Conservation (phyloP, 1,140 invertebrate species). For the Pantala flavescens region DNA sequence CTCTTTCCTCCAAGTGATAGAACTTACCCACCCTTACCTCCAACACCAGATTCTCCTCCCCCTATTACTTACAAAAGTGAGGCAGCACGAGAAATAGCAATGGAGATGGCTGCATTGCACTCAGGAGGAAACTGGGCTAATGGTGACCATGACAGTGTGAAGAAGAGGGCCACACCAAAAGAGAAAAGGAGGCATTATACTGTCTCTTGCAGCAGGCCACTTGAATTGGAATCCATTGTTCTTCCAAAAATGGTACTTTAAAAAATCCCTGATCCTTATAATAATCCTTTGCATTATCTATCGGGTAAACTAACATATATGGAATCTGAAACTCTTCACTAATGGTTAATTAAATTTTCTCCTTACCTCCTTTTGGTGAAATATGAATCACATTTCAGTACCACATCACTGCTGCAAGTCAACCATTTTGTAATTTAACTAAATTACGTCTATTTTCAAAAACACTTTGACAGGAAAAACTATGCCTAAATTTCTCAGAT, state of each 20-base stretch:
- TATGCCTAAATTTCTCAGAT: no score
- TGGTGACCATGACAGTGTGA: conserved; percentile 31
- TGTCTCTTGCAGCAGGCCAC: conserved; percentile 57
- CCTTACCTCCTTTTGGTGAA: no score
- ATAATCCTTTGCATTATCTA: conserved; percentile 8
- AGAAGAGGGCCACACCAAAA: conserved; percentile 53
- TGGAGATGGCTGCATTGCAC: conserved; percentile 54
- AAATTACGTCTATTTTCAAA: no score
- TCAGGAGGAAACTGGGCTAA: conserved; percentile 23
- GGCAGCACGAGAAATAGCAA: conserved; percentile 70
- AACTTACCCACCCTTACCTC: conserved; percentile 35
- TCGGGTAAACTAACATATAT: no score
- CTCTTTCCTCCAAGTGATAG: conserved; percentile 19
- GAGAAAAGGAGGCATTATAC: conserved; percentile 80
- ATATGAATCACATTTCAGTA: no score
- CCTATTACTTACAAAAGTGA: conserved; percentile 65
- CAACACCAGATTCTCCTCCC: conserved; percentile 38
- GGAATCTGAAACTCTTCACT: no score
- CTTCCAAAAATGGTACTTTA: conserved; percentile 34
- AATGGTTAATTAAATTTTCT: no score
- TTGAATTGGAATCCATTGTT: conserved; percentile 31
- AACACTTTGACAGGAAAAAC: no score
- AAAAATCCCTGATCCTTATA: neutral
- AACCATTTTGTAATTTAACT: no score
- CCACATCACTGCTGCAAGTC: no score